Conservation (phyloP, 2,888 invertebrate species). For the Molorchus minor region DNA sequence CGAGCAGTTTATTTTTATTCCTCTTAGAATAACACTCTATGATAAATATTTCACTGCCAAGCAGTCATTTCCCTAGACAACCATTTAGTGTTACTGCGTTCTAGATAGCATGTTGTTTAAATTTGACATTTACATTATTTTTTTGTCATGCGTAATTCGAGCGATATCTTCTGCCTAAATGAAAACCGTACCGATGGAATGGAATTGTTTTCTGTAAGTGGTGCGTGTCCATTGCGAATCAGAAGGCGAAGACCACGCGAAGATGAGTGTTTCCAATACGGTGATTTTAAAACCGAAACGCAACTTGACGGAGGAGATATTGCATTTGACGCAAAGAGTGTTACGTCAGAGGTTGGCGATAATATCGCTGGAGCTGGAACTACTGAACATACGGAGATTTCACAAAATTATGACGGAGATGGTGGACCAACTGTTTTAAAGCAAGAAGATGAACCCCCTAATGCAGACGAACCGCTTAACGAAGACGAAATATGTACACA, state of each 20-base stretch:
- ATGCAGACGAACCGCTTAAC: too few relatives aligned
- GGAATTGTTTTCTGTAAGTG: constrained; percentile 58
- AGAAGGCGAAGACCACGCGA: constrained; percentile 40
- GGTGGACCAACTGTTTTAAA: too few relatives aligned
- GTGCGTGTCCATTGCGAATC: constrained; percentile 54
- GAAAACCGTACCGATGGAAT: constrained; percentile 54
- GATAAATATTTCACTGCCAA: too few relatives aligned
- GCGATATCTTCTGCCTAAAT: constrained; percentile 59
- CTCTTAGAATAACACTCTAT: too few relatives aligned
- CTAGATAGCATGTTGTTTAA: not conserved
- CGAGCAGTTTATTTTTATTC: too few relatives aligned
- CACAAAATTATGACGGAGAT: too few relatives aligned
- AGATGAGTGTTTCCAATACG: constrained; percentile 44
- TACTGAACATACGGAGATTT: not conserved
- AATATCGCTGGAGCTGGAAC: not conserved
- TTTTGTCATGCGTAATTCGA: constrained; percentile 50
- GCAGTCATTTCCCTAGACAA: not conserved
- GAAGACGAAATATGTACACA: too few relatives aligned
- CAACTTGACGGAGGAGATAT: constrained; percentile 24
- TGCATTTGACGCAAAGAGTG: constrained; percentile 5
- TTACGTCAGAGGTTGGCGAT: not conserved
- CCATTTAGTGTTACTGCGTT: not conserved
- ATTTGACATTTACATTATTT: constrained; percentile 12
- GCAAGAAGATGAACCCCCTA: constrained; percentile 20
- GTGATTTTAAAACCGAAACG: constrained; percentile 23